Evolutionary conservation across 35 echinoderm and acorn worm species (phyloP), one percentile per base, ranked within the genome.

Genomic region (Patiria miniata): DNA sequence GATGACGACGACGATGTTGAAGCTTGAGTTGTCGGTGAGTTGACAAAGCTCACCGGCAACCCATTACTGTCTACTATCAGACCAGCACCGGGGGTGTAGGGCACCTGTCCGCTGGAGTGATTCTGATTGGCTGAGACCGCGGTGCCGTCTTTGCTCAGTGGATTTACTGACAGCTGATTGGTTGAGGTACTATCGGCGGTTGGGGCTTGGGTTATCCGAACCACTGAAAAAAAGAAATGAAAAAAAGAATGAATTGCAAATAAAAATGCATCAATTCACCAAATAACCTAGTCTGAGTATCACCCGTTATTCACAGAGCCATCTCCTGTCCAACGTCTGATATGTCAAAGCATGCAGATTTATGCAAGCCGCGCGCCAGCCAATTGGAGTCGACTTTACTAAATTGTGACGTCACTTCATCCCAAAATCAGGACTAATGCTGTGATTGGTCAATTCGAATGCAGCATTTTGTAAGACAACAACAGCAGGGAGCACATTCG

Each of bases 61-160:
- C 55, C 77, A 51, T 55, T 80, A 10, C 44, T 15, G 37, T 37
- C 65, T 0, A 73, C 65, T 58, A 84, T 87, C 32, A 86, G 61
- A 3, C 54, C 44, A 36, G 78, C 54, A 14, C 38, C 29, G 0
- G 89, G 18, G 37, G 77, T 77, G 7, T 50, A 26, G 14, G 91
- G 52, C 6, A 61, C 73, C 33, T 61, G 52, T 36, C 37, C 73
- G 77, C 51, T 6, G 90, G 83, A 23, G 44, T 30, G 1, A 68
- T 21, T 44, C 39, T 34, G 39, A 83, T 36, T 50, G 39, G 21
- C 19, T 44, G 39, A 36, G 36, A 39, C 16, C 42, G 55, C 19
- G 18, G 40, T 86, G 68, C 39, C 23, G 15, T 50, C 36, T 39
- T 39, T 18, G 39, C 18, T 47, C 8, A n/a, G 14, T 32, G 44